These are phyloP conservation scores for Drosophila atripex DNA, from an alignment of 2,888 invertebrate species.

Conservation along the genomic window DNA sequence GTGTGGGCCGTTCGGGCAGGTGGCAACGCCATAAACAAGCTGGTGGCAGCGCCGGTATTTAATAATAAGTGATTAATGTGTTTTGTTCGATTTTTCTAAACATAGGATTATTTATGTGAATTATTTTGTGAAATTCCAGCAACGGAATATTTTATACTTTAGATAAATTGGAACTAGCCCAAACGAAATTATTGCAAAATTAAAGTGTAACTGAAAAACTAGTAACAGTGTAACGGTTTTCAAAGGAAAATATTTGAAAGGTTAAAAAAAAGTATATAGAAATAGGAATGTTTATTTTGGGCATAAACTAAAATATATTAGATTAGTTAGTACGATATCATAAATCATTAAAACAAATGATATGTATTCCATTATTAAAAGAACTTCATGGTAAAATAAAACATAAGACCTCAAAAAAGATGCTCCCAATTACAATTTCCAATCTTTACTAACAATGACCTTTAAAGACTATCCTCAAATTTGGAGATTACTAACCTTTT, in stretches of 20 bases:
- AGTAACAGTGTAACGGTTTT: neutral
- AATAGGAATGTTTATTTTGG: no score
- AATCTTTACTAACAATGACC: neutral
- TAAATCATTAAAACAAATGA: no score
- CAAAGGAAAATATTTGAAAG: neutral
- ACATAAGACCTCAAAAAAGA: no score
- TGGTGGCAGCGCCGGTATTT: conserved; percentile 3
- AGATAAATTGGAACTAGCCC: neutral
- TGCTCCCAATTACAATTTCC: neutral
- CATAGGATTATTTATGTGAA: neutral
- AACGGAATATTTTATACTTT: neutral
- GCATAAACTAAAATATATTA: no score
- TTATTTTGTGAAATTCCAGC: neutral
- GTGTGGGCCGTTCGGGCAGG: neutral
- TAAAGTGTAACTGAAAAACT: neutral
- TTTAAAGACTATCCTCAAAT: neutral
- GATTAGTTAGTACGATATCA: no score
- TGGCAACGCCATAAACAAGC: conserved; percentile 14
- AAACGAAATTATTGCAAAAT: neutral
- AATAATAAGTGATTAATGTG: neutral
- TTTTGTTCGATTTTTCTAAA: neutral
- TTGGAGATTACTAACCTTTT: conserved; percentile 41
- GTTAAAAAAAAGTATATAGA: neutral
- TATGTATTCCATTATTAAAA: no score
- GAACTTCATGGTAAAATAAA: no score